A percentile compares a stretch with the other conserved stretches of the same genome.
Conservation (phyloP, 2,797 vertebrate genomes). For the Takifugu rubripes region DNA sequence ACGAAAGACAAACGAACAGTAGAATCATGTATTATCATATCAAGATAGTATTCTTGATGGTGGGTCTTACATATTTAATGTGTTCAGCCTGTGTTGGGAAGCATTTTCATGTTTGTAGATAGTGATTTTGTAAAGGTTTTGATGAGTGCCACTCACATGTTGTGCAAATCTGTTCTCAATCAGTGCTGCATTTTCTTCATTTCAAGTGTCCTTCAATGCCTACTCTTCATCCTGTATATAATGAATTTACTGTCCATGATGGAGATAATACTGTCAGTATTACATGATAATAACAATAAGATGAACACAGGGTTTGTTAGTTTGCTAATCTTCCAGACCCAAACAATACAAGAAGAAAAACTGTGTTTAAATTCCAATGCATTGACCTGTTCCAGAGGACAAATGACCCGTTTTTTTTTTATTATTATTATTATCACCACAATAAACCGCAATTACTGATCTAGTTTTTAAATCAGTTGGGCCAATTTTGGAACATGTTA, state of each 20-base stretch:
- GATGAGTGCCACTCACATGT: slow-evolving; percentile 70
- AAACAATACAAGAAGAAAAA: background rate
- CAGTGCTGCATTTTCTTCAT: slow-evolving; percentile 74
- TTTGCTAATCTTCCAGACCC: slow-evolving; percentile 51
- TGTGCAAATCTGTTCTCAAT: slow-evolving; percentile 71
- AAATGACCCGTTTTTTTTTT: no score
- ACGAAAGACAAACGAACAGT: slow-evolving; percentile 21
- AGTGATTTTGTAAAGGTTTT: slow-evolving; percentile 71
- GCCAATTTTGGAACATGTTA: background rate
- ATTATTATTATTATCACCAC: no score
- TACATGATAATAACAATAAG: slow-evolving; percentile 47
- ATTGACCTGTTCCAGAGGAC: no score
- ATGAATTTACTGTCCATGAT: slow-evolving; percentile 67
- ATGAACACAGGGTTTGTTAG: slow-evolving; percentile 66
- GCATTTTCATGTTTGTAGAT: slow-evolving; percentile 75
- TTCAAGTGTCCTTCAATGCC: slow-evolving; percentile 83
- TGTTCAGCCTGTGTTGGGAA: slow-evolving; percentile 50
- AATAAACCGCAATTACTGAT: no score
- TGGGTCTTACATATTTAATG: slow-evolving; percentile 70
- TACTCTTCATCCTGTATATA: slow-evolving; percentile 79
- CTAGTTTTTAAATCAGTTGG: no score
- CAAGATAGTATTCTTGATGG: slow-evolving; percentile 41
- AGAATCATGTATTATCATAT: slow-evolving; percentile 55
- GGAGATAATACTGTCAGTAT: slow-evolving; percentile 57
- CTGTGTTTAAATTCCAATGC: background rate